Conservation (phyloP, 2,113 vertebrate genomes). For the Callorhinus ursinus region DNA sequence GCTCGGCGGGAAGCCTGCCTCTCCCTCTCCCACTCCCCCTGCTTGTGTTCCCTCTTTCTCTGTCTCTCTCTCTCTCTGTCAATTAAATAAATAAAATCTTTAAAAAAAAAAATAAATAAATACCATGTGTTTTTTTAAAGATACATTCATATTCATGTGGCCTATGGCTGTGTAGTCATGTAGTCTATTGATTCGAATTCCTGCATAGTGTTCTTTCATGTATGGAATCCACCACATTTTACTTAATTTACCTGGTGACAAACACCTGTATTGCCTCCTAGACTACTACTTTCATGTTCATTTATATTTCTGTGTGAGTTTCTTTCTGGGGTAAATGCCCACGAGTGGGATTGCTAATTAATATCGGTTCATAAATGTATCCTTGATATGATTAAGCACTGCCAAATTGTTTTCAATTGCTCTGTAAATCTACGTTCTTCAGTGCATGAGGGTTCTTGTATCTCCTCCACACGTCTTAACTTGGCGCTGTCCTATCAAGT, state of each 20-base stretch:
- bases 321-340: background rate
- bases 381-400: background rate
- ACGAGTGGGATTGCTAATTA: background rate
- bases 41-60: too few relatives aligned
- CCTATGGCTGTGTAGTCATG: background rate
- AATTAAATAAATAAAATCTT: too few relatives aligned
- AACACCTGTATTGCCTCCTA: background rate
- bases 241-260: background rate
- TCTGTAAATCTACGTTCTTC: background rate
- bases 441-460: background rate
- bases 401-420: constrained; percentile 34
- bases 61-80: too few relatives aligned
- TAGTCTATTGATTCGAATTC: constrained; percentile 28
- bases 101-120: too few relatives aligned
- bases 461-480: background rate
- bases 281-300: constrained; percentile 14
- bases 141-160: background rate
- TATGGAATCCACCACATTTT: background rate
- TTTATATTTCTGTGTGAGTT: background rate
- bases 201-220: background rate
- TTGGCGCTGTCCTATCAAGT: constrained; percentile 16
- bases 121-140: background rate
- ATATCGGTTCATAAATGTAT: constrained; percentile 7
- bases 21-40: too few relatives aligned
- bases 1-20: too few relatives aligned